A percentile compares a stretch with the other conserved stretches of the same genome.
Evolutionary conservation across 92 coral and sea anemone species (phyloP).

Genomic region (Porites evermanni): DNA sequence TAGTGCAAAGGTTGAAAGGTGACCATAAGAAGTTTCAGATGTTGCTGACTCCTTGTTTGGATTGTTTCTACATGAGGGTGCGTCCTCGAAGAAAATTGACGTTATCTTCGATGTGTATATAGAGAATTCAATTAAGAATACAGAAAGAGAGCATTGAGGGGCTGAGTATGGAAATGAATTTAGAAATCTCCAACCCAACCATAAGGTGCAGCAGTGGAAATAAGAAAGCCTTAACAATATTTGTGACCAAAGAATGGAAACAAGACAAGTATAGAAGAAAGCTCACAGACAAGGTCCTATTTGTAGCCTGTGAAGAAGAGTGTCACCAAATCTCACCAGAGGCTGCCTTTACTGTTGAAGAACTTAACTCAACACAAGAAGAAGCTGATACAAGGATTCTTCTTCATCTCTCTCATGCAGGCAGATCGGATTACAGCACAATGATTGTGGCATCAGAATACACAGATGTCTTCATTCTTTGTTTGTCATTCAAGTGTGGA

Average conservation of each 20-base stretch:
- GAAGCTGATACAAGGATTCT: constrained; percentile 71
- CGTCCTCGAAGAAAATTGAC: constrained; percentile 47
- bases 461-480: constrained; percentile 65
- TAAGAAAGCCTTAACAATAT: constrained; percentile 59
- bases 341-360: constrained; percentile 9
- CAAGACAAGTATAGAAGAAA: constrained; percentile 24
- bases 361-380: constrained; percentile 62
- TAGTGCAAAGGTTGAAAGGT: constrained; percentile 69
- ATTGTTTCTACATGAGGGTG: constrained; percentile 40
- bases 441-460: constrained; percentile 64
- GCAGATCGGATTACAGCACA: constrained; percentile 41
- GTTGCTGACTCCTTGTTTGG: constrained; percentile 41
- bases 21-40: constrained; percentile 57
- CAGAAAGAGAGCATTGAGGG: constrained; percentile 57
- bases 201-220: constrained; percentile 53
- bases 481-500: constrained; percentile 55
- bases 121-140: constrained; percentile 62
- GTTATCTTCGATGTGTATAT: constrained; percentile 57
- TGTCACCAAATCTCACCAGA: constrained; percentile 54
- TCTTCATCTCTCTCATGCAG: constrained; percentile 57
- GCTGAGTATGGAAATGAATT: constrained; percentile 46
- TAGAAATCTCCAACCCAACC: constrained; percentile 39
- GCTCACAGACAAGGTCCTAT: constrained; percentile 36
- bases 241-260: constrained; percentile 58
- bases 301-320: constrained; percentile 47